Percentiles rank a stretch among this genome's conserved stretches.
These are phyloP conservation scores for Steatocranus sp. DNA, from an alignment of 2,797 vertebrate genomes.

Conservation along the genomic window DNA sequence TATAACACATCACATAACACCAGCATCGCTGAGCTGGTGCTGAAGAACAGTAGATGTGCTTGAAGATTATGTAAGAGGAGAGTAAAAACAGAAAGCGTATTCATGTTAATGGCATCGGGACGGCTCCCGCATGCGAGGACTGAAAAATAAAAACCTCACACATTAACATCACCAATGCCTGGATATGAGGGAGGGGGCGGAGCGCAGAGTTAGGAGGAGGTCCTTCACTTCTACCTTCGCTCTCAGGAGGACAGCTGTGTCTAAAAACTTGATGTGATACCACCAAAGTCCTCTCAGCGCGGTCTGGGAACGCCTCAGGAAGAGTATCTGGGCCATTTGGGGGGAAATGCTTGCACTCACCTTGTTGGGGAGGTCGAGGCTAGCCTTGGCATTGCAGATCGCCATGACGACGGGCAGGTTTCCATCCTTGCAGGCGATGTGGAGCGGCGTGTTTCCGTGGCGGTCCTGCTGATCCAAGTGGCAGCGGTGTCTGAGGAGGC, in stretches of 20 bases:
- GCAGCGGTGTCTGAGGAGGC: constrained; percentile 82
- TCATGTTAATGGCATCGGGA: fast-evolving
- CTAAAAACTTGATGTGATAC: fast-evolving
- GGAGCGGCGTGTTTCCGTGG: constrained; percentile 91
- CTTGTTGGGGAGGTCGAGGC: constrained; percentile 90
- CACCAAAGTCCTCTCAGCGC: neutral
- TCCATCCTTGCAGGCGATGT: constrained; percentile 94
- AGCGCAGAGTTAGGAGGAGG: fast-evolving
- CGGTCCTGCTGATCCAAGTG: constrained; percentile 90
- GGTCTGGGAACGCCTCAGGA: fast-evolving
- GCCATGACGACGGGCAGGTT: constrained; percentile 83
- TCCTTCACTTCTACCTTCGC: neutral
- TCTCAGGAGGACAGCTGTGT: neutral
- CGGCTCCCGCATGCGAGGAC: fast-evolving
- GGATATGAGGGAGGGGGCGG: neutral
- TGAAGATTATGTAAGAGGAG: neutral
- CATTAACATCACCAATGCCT: neutral
- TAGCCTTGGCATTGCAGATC: constrained; percentile 83
- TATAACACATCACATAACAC: neutral
- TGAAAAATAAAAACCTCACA: fast-evolving
- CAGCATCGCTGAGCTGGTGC: neutral
- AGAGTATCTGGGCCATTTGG: fast-evolving
- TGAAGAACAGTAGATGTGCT: neutral
- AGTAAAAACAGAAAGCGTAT: neutral
- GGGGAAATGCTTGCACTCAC: constrained; percentile 50